phyloP scores from a whole-genome alignment of 2,113 vertebrate species.

The Diadophis punctatus region DNA sequence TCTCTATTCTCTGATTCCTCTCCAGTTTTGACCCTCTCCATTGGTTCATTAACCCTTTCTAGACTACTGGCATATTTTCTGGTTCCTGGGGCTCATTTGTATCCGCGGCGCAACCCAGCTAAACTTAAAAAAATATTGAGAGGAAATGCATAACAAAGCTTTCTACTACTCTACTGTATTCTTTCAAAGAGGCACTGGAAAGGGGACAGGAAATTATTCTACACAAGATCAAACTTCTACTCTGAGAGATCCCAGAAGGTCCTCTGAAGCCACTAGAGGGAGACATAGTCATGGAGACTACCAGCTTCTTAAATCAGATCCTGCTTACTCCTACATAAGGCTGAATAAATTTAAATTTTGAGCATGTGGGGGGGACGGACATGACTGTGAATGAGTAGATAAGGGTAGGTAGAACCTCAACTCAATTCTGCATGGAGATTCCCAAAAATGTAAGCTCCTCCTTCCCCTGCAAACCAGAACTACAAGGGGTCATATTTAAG shows the following conservation, averaged over 20 bases:
- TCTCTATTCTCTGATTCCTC: background rate
- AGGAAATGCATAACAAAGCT: background rate
- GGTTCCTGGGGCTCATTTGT: background rate
- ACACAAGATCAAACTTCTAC: background rate
- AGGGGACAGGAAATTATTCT: background rate
- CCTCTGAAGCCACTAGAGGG: conserved; percentile 8
- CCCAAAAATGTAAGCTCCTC: background rate
- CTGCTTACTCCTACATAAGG: background rate
- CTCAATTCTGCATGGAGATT: background rate
- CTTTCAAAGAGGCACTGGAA: background rate
- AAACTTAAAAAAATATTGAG: background rate
- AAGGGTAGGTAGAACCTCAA: background rate
- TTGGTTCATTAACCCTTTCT: background rate
- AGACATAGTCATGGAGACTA: background rate
- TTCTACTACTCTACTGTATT: background rate
- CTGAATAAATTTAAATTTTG: background rate
- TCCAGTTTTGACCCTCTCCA: background rate
- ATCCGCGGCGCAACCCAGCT: background rate
- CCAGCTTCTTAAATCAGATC: background rate
- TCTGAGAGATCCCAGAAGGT: background rate
- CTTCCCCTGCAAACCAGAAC: background rate
- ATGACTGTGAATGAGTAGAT: background rate
- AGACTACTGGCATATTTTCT: background rate
- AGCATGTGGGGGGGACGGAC: background rate
- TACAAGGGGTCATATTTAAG: background rate